These are phyloP conservation scores for Drosophila seguyi DNA, from an alignment of 1,140 invertebrate species.

Conservation along the genomic window DNA sequence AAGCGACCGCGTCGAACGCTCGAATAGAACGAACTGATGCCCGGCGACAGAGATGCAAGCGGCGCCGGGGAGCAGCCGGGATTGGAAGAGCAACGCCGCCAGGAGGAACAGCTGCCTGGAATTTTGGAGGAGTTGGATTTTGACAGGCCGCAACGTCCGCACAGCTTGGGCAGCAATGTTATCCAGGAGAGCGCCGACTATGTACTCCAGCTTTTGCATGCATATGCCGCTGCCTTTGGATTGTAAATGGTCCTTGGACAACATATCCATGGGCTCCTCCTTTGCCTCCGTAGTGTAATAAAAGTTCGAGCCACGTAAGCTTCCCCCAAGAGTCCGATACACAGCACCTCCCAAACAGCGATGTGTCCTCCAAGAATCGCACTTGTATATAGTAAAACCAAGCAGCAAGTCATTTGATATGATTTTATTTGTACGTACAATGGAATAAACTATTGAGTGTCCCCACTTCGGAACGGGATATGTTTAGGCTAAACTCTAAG, in stretches of 20 bases:
- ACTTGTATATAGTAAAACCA: slow-evolving; percentile 62
- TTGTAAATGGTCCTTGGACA: slow-evolving; percentile 35
- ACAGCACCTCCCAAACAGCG: slow-evolving; percentile 1
- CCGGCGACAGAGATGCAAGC: slow-evolving; percentile 54
- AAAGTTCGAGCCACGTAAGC: slow-evolving; percentile 16
- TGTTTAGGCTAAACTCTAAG: slow-evolving; percentile 68
- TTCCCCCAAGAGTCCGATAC: slow-evolving; percentile 15
- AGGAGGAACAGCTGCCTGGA: slow-evolving; percentile 16
- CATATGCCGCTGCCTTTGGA: slow-evolving; percentile 71
- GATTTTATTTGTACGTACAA: slow-evolving; percentile 59
- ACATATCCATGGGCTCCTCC: slow-evolving; percentile 40
- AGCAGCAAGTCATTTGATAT: slow-evolving; percentile 77
- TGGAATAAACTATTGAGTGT: slow-evolving; percentile 47
- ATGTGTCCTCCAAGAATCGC: slow-evolving; percentile 28
- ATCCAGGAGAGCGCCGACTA: slow-evolving; percentile 74
- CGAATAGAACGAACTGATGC: slow-evolving; percentile 82
- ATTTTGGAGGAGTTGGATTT: slow-evolving; percentile 43
- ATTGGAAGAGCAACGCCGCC: slow-evolving; percentile 5
- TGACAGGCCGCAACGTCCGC: slow-evolving; percentile 61
- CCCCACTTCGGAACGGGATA: slow-evolving; percentile 40
- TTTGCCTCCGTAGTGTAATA: slow-evolving; percentile 2
- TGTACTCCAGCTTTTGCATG: slow-evolving; percentile 66
- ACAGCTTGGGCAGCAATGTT: slow-evolving; percentile 65
- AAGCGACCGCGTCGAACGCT: slow-evolving; percentile 67
- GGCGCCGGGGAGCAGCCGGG: slow-evolving; percentile 24